Conservation (phyloP, 2,888 invertebrate species). For the Lepidochrysops patricia region DNA sequence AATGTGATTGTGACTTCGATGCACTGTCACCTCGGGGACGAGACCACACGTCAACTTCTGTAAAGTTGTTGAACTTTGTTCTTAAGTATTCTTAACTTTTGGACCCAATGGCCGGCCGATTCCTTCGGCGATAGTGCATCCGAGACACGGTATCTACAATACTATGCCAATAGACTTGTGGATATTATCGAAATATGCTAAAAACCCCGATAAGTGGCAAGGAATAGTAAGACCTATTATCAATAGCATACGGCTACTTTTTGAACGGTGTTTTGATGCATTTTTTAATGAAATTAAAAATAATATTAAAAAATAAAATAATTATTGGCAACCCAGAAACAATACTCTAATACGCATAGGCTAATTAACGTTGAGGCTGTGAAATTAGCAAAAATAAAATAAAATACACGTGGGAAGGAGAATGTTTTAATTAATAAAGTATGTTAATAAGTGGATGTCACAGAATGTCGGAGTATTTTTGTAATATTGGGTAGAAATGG, state of each 20-base stretch:
- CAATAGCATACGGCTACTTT: conserved; percentile 71
- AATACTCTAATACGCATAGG: conserved; percentile 74
- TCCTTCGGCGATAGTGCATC: conserved; percentile 25
- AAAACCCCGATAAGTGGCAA: conserved; percentile 59
- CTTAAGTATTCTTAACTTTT: background rate
- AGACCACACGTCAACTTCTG: background rate
- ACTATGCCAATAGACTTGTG: conserved; percentile 43
- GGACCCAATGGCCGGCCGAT: conserved; percentile 9
- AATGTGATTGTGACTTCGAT: conserved; percentile 29
- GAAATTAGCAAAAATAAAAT: conserved; percentile 71
- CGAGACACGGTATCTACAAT: conserved; percentile 35
- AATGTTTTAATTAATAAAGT: conserved; percentile 58
- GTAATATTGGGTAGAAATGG: conserved; percentile 30
- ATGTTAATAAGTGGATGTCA: conserved; percentile 47
- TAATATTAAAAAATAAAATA: conserved; percentile 47
- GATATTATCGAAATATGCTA: conserved; percentile 36
- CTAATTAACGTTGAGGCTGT: conserved; percentile 75
- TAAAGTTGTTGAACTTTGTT: background rate
- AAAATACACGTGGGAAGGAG: conserved; percentile 49
- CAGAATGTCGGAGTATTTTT: conserved; percentile 43
- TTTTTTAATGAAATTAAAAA: conserved; percentile 55
- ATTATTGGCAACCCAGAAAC: conserved; percentile 72
- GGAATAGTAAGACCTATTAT: conserved; percentile 60
- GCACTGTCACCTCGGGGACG: background rate
- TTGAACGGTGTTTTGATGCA: conserved; percentile 72